These are phyloP conservation scores for Stenodera caucasica DNA, from an alignment of 2,888 invertebrate genomes.

Conservation along the genomic window DNA sequence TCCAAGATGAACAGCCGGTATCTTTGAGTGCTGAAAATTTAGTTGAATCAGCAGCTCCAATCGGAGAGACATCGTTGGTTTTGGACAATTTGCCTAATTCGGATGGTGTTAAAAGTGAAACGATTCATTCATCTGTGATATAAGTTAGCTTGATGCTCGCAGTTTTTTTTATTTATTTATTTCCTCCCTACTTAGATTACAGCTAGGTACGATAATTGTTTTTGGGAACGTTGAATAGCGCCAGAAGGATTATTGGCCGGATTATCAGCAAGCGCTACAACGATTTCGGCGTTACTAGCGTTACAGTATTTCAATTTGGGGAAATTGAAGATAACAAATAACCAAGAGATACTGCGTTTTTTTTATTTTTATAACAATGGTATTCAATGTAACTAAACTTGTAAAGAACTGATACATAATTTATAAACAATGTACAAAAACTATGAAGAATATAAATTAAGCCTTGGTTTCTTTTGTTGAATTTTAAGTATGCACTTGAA, in stretches of 20 bases:
- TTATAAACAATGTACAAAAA: conserved; percentile 23
- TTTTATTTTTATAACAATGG: conserved; percentile 33
- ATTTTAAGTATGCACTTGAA: not conserved
- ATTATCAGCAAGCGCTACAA: no score
- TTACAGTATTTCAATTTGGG: conserved; percentile 21
- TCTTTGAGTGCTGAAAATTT: conserved; percentile 64
- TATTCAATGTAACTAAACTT: conserved; percentile 27
- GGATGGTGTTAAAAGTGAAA: conserved; percentile 38
- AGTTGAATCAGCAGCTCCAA: conserved; percentile 64
- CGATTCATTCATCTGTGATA: conserved; percentile 53
- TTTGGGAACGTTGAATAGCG: no score
- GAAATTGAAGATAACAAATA: no score
- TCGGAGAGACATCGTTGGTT: conserved; percentile 56
- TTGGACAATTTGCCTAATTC: conserved; percentile 44
- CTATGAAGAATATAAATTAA: conserved; percentile 4
- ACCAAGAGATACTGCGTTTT: conserved; percentile 20
- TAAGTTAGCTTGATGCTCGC: conserved; percentile 32
- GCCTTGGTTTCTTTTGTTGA: not conserved
- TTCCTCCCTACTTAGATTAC: not conserved
- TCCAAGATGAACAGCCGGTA: conserved; percentile 40
- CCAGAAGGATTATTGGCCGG: no score
- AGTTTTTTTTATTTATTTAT: conserved; percentile 23
- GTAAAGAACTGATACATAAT: conserved; percentile 36
- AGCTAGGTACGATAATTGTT: no score
- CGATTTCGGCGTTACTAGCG: no score